Evolutionary conservation across 2,797 vertebrate genomes (phyloP).

Genomic region (Momotus momota): DNA sequence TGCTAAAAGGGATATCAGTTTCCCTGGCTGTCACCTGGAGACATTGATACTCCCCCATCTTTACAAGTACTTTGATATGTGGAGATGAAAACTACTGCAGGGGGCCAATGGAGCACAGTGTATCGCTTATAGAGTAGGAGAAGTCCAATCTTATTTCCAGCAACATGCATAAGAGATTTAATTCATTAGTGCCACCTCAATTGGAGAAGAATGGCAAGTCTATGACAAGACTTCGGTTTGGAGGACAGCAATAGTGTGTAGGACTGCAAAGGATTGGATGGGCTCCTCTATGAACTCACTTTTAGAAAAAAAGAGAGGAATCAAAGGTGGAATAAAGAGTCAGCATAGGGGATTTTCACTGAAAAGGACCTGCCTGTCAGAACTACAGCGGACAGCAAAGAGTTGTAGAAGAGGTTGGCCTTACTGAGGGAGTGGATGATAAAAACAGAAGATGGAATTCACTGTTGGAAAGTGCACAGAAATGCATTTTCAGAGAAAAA

Average conservation of each 20-base stretch:
- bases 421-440: neutral
- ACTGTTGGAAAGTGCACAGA: neutral
- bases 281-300: neutral
- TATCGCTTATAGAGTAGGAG: neutral
- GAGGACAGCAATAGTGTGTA: accelerated
- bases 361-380: neutral
- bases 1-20: constrained; percentile 63
- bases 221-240: neutral
- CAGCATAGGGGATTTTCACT: neutral
- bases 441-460: neutral
- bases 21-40: constrained; percentile 72
- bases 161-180: neutral
- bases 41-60: constrained; percentile 54
- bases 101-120: neutral
- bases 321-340: neutral
- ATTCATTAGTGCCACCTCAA: neutral
- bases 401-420: neutral
- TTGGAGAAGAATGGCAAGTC: neutral
- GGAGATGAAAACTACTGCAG: constrained; percentile 21
- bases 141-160: neutral
- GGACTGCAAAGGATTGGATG: neutral
- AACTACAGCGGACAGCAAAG: neutral
- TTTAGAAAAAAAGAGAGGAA: neutral
- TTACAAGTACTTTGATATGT: constrained; percentile 36
- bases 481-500: neutral